Percentiles rank a stretch among this genome's conserved stretches.
These are phyloP conservation scores for Saturnia pavonia DNA, from an alignment of 2,888 invertebrate genomes.

Conservation along the genomic window DNA sequence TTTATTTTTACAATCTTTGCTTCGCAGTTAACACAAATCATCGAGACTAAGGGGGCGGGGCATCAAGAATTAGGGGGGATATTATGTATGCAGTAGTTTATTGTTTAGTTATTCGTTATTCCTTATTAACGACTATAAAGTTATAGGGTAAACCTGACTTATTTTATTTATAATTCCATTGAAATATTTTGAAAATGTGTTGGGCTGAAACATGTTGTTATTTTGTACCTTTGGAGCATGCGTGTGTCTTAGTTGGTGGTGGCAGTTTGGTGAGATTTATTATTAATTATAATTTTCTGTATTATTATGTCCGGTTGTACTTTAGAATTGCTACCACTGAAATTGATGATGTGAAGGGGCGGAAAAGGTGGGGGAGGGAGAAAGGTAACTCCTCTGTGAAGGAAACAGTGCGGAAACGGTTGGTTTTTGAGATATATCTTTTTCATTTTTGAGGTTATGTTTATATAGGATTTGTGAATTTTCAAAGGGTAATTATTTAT, in stretches of 20 bases:
- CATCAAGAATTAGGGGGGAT: not conserved
- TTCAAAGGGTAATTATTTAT: too few species aligned
- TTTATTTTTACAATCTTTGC: not conserved
- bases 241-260: not conserved
- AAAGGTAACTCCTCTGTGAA: too few species aligned
- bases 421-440: too few species aligned
- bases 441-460: too few species aligned
- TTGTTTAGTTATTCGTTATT: not conserved
- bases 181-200: slow-evolving; percentile 1
- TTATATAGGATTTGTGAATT: too few species aligned
- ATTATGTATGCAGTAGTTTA: not conserved
- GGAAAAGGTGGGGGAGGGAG: too few species aligned
- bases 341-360: too few species aligned
- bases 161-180: not conserved
- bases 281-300: not conserved
- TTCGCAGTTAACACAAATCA: not conserved
- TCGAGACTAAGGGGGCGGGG: not conserved
- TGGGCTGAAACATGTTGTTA: slow-evolving; percentile 4
- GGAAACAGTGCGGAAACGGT: too few species aligned
- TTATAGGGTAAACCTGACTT: not conserved
- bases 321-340: too few species aligned
- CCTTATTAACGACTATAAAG: not conserved
- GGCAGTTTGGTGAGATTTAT: slow-evolving; percentile 6
- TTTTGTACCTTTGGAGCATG: not conserved
- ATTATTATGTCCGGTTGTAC: too few species aligned